Evolutionary conservation across 2,888 invertebrate genomes (phyloP).

Genomic region (Scrobipalpa atriplicella): DNA sequence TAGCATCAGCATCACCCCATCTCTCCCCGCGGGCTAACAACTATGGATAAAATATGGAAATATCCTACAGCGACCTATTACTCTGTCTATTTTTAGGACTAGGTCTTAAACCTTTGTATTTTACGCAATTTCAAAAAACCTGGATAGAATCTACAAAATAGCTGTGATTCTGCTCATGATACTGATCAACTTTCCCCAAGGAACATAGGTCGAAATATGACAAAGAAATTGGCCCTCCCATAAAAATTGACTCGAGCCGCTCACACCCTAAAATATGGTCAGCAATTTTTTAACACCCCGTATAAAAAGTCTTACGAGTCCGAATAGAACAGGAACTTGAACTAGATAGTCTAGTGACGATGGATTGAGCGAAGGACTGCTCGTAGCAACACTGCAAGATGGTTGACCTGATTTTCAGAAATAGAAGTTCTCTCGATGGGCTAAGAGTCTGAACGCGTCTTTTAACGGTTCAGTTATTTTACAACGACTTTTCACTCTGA

Average conservation of each 20-base stretch:
- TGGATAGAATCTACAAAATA: no score
- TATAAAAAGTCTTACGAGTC: no score
- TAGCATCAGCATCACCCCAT: no score
- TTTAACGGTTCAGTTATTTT: neutral
- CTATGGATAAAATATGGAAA: neutral
- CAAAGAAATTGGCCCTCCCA: no score
- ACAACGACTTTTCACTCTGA: no score
- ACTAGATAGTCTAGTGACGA: conserved; percentile 14
- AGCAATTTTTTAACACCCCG: no score
- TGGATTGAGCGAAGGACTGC: neutral
- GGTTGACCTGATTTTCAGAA: conserved; percentile 16
- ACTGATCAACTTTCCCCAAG: no score
- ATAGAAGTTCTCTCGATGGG: conserved; percentile 3
- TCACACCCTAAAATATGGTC: no score
- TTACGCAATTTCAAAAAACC: neutral
- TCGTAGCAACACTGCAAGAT: neutral
- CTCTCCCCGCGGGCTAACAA: no score
- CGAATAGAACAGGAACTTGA: neutral
- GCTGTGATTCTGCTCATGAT: no score
- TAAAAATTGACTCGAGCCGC: no score
- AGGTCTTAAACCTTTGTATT: neutral
- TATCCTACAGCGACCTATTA: neutral
- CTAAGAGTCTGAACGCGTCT: neutral
- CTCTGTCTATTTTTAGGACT: neutral
- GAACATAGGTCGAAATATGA: no score